A percentile compares a stretch with the other conserved stretches of the same genome.
phyloP scores from a whole-genome alignment of 1,140 invertebrate species.

The Papilio dardanus region DNA sequence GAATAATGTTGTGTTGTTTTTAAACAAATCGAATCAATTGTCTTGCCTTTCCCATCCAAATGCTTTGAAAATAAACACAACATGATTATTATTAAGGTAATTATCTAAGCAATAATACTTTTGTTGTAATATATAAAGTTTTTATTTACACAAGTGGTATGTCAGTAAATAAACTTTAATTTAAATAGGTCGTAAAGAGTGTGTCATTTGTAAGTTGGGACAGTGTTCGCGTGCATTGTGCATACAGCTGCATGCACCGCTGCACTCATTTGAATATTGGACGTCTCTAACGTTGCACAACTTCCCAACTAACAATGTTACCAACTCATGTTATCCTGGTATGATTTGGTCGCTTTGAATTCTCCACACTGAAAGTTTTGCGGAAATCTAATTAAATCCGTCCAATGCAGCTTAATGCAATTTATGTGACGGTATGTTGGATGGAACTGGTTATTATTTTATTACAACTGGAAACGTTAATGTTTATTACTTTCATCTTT shows the following conservation, averaged over 20 bases:
- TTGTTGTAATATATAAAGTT: not conserved
- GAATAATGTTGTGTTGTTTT: not conserved
- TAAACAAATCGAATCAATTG: not conserved
- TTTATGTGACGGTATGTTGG: not conserved
- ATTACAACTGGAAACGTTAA: not conserved
- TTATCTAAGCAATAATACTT: not conserved
- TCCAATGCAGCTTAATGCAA: not conserved
- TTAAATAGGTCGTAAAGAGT: not conserved
- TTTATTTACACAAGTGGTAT: not conserved
- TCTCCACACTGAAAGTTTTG: constrained; percentile 61
- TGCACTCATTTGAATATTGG: constrained; percentile 73
- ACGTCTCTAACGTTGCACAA: constrained; percentile 59
- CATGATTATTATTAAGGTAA: not conserved
- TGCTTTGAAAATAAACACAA: not conserved
- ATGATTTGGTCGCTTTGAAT: constrained; percentile 61
- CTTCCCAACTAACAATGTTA: constrained; percentile 65
- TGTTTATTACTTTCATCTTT: not conserved
- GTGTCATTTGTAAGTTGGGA: constrained; percentile 9
- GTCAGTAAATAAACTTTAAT: not conserved
- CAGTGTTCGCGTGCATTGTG: constrained; percentile 15
- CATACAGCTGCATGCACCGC: constrained; percentile 59
- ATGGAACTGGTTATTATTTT: not conserved
- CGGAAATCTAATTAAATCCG: constrained; percentile 60
- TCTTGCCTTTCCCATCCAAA: not conserved
- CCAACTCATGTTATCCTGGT: constrained; percentile 70